Evolutionary conservation across 2,888 invertebrate genomes (phyloP), one percentile per base, ranked within the genome.

Genomic region (Aphodius sticticus): DNA sequence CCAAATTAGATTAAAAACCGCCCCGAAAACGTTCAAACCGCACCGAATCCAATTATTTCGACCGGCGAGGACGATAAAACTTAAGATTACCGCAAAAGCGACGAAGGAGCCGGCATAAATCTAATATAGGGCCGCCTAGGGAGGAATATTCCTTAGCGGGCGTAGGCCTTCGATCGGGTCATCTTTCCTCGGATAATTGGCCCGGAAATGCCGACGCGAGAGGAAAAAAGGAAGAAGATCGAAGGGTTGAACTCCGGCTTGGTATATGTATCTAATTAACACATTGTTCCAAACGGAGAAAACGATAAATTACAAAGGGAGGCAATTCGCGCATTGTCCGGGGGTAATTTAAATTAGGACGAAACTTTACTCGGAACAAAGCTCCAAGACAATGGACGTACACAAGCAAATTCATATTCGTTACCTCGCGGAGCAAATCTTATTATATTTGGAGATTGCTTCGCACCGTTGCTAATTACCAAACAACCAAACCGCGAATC

Each of bases 61-160:
- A 69, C 72, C 77, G 71, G 72, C 69, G 76, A 74, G 53, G 70
- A 71, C 77, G 77, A 79, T 77, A 79, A 79, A 76, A 79, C 76
- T 78, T 76, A 70, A 78, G 78, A 78, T 78, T 78, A 78, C 78
- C 75, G 26, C 76, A 76, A 78, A 26, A 26, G 26, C 26, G 26
- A 26, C 26, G 26, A 26, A 26, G 26, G 78, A 76, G 75, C 76
- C 78, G 70, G 72, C 75, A 78, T 78, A 78, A 78, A 78, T 78
- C 78, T 78, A 78, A 78, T 78, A 78, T 76, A 78, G 26, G 70
- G 70, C 76, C 53, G 70, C 76, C 78, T 70, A 69, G 69, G 76
- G 78, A 76, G 69, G 78, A 70, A 78, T 78, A 78, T 75, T 78
- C 75, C 16, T n/a, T 16, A 15, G 69, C 36, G 77, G n/a, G 36